Evolutionary conservation across 92 coral and sea anemone genomes (phyloP), one percentile per base, ranked within the genome.

Genomic region (Desmophyllum pertusum): DNA sequence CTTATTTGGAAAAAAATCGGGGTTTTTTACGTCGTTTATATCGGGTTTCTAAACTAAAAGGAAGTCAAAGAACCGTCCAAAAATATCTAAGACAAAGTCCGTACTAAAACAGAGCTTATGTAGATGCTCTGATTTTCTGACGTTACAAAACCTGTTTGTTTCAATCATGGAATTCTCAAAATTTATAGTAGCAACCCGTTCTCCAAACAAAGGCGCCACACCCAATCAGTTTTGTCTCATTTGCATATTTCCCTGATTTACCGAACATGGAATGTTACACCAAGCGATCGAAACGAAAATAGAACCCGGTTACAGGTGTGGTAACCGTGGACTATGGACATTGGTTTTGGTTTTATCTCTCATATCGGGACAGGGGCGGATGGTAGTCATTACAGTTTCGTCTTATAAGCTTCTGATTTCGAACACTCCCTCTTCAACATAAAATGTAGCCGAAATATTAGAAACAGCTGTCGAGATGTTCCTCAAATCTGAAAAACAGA

Each of bases 1-100:
- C 85, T 81, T 25, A 70, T 70, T 13, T 70, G 27, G 85, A 70
- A 70, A 52, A 67, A 66, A 36, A 65, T 14, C 40, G 40, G 6
- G 5, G 21, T 7, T 0, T 30, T 11, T 10, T 10, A 29, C 7
- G 25, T n/a, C n/a, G 5, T n/a, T 35, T 10, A 9, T 9, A 25
- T 29, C 15, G 3, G 64, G 64, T 59, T 25, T 59, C 31, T 6
- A 17, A 46, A 17, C 15, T 17, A 46, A 10, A 25, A 57, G 64
- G 64, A 57, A 57, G 64, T 1, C 53, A 48, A 15, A 48, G 17
- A 48, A 48, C 0, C 13, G 19, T n/a, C n/a, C n/a, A n/a, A n/a
- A n/a, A n/a, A n/a, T n/a, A n/a, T n/a, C n/a, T n/a, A n/a, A n/a
- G n/a, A n/a, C 53, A 1, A 4, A 48, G 53, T 48, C 21, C 53